A percentile compares a stretch with the other conserved stretches of the same genome.
These are phyloP conservation scores for Aspidapion aeneum DNA, from an alignment of 2,888 invertebrate species.

Conservation along the genomic window DNA sequence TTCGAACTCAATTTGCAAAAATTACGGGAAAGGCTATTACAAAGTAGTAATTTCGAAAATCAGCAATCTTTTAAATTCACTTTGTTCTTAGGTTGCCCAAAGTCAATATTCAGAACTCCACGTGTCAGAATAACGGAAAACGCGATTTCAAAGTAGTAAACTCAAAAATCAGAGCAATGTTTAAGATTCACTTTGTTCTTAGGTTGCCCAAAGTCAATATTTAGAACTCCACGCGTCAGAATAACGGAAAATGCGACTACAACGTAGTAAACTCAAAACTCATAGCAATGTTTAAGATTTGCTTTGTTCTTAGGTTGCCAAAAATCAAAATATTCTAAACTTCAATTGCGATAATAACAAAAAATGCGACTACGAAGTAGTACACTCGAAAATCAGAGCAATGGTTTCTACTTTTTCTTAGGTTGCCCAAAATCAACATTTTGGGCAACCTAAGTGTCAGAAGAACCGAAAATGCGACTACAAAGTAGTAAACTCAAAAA, in stretches of 20 bases:
- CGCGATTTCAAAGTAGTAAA: slow-evolving; percentile 41
- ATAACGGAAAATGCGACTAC: slow-evolving; percentile 41
- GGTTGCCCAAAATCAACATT: slow-evolving; percentile 38
- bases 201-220: slow-evolving; percentile 37
- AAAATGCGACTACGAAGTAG: slow-evolving; percentile 41
- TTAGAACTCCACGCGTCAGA: slow-evolving; percentile 33
- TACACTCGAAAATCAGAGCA: slow-evolving; percentile 37
- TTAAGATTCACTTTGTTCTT: too few species aligned
- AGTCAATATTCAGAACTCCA: slow-evolving; percentile 32
- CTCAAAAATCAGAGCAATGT: slow-evolving; percentile 36
- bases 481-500: slow-evolving; percentile 36
- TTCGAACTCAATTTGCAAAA: slow-evolving; percentile 33
- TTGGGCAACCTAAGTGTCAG: slow-evolving; percentile 33
- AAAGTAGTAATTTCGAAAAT: too few species aligned
- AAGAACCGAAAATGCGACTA: slow-evolving; percentile 42
- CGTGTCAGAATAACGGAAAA: slow-evolving; percentile 38
- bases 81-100: too few species aligned
- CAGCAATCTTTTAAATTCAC: too few species aligned
- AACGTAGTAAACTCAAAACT: slow-evolving; percentile 38
- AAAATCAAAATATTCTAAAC: slow-evolving; percentile 32
- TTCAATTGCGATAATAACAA: slow-evolving; percentile 37
- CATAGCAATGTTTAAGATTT: slow-evolving; percentile 37
- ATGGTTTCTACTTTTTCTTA: too few species aligned
- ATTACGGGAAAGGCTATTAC: slow-evolving; percentile 41
- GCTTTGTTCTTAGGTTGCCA: too few species aligned